These are phyloP conservation scores for Atethmia centrago DNA, from an alignment of 2,888 invertebrate genomes.

Conservation along the genomic window DNA sequence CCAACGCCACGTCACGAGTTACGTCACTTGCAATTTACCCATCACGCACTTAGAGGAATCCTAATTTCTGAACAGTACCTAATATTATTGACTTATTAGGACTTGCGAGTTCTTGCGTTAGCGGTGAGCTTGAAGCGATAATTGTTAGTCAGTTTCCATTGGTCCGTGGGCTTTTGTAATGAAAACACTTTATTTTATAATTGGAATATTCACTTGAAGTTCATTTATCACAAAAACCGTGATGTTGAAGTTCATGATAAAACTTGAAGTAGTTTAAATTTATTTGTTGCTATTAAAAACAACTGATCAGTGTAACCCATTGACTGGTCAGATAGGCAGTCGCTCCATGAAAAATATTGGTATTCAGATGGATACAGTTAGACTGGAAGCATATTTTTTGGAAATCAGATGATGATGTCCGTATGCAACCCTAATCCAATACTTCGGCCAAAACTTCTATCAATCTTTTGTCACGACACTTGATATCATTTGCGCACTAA, in stretches of 20 bases:
- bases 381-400: background rate
- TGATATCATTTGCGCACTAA: constrained; percentile 17
- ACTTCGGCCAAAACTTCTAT: background rate
- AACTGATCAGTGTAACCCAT: background rate
- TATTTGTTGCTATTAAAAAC: background rate
- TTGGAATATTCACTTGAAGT: background rate
- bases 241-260: too few relatives aligned
- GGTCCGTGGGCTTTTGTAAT: background rate
- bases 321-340: too few relatives aligned
- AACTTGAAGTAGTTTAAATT: background rate
- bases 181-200: background rate
- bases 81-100: constrained; percentile 22
- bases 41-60: constrained; percentile 29
- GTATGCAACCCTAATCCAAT: background rate
- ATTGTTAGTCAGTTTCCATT: too few relatives aligned
- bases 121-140: background rate
- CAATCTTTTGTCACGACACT: background rate
- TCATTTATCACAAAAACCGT: background rate
- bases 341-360: too few relatives aligned
- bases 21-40: constrained; percentile 36
- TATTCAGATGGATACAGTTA: background rate
- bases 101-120: background rate
- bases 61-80: constrained; percentile 27
- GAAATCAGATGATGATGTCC: too few relatives aligned
- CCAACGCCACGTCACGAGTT: constrained; percentile 20